Percentiles rank a stretch among this genome's conserved stretches.
Evolutionary conservation across 2,113 vertebrate genomes (phyloP).

Genomic region (Vulpes ferrilata): DNA sequence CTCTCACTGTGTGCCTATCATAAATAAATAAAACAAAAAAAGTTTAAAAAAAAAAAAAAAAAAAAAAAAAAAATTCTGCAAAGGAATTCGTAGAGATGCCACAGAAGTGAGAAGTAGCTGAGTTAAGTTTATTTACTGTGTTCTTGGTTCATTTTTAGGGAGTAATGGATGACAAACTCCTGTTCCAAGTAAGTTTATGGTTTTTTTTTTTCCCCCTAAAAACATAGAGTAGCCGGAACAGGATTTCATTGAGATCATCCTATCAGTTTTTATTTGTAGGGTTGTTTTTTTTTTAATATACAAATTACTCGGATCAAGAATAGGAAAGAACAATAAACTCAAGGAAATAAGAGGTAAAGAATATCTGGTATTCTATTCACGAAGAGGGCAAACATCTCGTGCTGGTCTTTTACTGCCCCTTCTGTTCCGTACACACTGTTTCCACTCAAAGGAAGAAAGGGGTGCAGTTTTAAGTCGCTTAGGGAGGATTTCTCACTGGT

Average conservation of each 20-base stretch:
- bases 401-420: not conserved
- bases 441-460: not conserved
- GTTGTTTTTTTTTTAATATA: not conserved
- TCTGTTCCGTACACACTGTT: not conserved
- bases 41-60: no score
- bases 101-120: not conserved
- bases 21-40: no score
- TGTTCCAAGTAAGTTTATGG: slow-evolving; percentile 33
- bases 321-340: not conserved
- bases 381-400: not conserved
- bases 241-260: slow-evolving; percentile 58
- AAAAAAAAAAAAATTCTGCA: not conserved
- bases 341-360: not conserved
- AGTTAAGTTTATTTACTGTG: not conserved
- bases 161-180: slow-evolving; percentile 4
- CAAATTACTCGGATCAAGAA: not conserved
- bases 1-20: no score
- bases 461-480: not conserved
- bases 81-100: not conserved
- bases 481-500: not conserved
- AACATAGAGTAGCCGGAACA: slow-evolving; percentile 49
- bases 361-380: accelerated
- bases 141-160: slow-evolving; percentile 29
- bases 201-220: slow-evolving; percentile 50
- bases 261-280: slow-evolving; percentile 45